Base-by-base conservation (phyloP, 2,113 vertebrate genomes). In the Oplegnathus fasciatus region DNA sequence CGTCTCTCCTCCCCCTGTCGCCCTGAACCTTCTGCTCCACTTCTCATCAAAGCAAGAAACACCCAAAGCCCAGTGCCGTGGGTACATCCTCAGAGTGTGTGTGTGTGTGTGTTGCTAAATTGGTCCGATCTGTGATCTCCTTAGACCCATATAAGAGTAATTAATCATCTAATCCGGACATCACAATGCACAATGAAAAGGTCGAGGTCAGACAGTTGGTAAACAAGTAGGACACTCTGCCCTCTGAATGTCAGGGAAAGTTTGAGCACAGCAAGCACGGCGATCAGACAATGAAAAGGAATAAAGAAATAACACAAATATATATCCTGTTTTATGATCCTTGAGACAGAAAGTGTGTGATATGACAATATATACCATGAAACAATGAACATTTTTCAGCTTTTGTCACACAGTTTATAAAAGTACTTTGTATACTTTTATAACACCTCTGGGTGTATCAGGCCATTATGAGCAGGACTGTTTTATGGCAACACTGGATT, bases 11-110 rank as follows among this genome's bases (percentile, higher is more conserved):
- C 84, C 67, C 52, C 62, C 87, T 72, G 75, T 87, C 71, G 77
- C 66, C 86, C 89, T 87, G 89, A 89, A 92, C 91, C 88, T 92
- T 91, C 89, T 93, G 93, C 91, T 93, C 93, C 82, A 94, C 86
- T 94, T 94, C 91, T 93, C 80, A 75, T 89, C 83, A 78, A 68
- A 87, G 81, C 64, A 76, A 91, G 88, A 93, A 85, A 87, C 74
- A 91, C 88, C 84, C 72, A 73, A 92, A 89, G 73, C 71, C 52
- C 28, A 67, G 52, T 10, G 37, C 69, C 73, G 28, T 68, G 73
- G 80, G 77, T 82, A 77, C 75, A 78, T 78, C 74, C 80, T 82
- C 67, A 72, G 40, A 4, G 52, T 20, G 50, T 44, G 50, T 9
- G 26, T 68, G 71, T 67, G 71, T 69, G 58, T 68, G 34, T 46